Base-by-base conservation (phyloP, 2,888 invertebrate species). In the Heliconius hortense region DNA sequence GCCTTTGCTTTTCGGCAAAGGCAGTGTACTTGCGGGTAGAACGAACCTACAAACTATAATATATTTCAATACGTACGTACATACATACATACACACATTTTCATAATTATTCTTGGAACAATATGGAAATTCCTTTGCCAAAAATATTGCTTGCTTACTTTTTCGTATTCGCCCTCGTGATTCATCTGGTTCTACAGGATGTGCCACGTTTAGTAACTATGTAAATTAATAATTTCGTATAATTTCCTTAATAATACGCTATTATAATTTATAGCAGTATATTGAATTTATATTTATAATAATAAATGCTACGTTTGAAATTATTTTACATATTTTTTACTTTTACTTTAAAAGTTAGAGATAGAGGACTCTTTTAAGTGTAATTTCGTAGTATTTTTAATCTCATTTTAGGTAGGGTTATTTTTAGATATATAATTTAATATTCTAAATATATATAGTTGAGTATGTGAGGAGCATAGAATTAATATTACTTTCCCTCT, bases 1-100 rank as follows among this genome's bases (percentile, higher is more conserved):
- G 74, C 73, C 67, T 74, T 76, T 79, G 72, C 68, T 67, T 75
- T 74, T 71, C 73, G 62, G 75, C 71, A 76, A 76, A 76, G 60
- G 71, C 69, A 72, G 69, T 64, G 48, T 64, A 76, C 70, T 74
- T 74, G 63, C 74, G 69, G 69, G 63, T 48, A 48, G 67, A 63
- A 74, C 74, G 53, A 74, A 70, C 63, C 53, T 56, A 69, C 21
- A 70, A n/a, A 74, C 39, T 69, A 69, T 28, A 63, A 53, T 63
- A 53, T 62, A 28, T 26, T 60, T 60, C 35, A 21, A 26, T 73
- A n/a, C 31, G 8, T 31, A 18, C 28, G n/a, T 10, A 70, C 13
- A 31, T 21, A 56, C 15, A 15, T 69, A 56, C 48, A 18, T n/a
- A 71, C 43, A 60, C 7, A 60, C 13, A 24, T 70, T 56, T 56